phyloP scores from a whole-genome alignment of 2,113 vertebrate species.

The Synchiropus splendidus region DNA sequence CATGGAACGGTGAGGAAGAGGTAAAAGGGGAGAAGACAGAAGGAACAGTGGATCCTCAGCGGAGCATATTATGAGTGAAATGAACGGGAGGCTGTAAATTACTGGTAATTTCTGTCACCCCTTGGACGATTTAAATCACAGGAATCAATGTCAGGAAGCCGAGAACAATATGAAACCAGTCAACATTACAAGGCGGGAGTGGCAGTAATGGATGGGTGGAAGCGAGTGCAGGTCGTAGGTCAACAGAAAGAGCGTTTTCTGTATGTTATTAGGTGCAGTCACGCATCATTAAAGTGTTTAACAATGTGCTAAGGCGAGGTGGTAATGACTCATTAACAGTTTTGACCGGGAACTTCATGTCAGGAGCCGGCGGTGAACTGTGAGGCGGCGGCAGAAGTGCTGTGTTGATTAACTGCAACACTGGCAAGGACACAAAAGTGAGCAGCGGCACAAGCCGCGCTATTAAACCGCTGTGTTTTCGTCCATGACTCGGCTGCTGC shows the following conservation, averaged over 20 bases:
- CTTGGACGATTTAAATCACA: conserved; percentile 47
- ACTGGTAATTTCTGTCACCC: conserved; percentile 53
- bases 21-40: conserved; percentile 7
- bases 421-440: conserved; percentile 13
- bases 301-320: conserved; percentile 19
- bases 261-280: conserved; percentile 26
- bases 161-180: conserved; percentile 21
- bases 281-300: conserved; percentile 47
- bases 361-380: not conserved
- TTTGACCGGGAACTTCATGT: conserved; percentile 29
- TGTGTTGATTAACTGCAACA: conserved; percentile 15
- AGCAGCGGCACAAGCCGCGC: conserved; percentile 11
- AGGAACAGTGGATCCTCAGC: conserved; percentile 49
- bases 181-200: conserved; percentile 29
- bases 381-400: conserved; percentile 1
- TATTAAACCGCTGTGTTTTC: conserved; percentile 1
- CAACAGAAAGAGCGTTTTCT: conserved; percentile 19
- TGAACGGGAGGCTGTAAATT: conserved; percentile 43
- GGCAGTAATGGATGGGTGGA: conserved; percentile 29
- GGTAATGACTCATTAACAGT: conserved; percentile 37
- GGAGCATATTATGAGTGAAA: conserved; percentile 51
- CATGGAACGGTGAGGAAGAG: conserved; percentile 4
- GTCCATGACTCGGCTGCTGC: not conserved
- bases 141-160: conserved; percentile 47
- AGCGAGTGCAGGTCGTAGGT: conserved; percentile 5